Percentiles rank a stretch among this genome's conserved stretches.
phyloP scores from a whole-genome alignment of 2,888 invertebrate species.

The Atherix ibis region DNA sequence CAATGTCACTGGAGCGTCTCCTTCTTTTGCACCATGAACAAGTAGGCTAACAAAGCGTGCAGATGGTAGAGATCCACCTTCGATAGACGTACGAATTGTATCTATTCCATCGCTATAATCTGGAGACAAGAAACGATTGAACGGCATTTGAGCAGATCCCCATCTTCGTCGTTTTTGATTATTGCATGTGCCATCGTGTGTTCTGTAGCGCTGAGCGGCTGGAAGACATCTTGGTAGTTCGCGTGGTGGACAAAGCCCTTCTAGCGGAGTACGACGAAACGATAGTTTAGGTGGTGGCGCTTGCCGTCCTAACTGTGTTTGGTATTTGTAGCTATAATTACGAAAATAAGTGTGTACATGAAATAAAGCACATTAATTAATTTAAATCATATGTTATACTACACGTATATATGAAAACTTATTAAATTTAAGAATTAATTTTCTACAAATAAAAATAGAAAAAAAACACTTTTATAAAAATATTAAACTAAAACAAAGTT shows the following conservation, averaged over 20 bases:
- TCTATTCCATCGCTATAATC: conserved; percentile 62
- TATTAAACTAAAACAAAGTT: too few relatives aligned
- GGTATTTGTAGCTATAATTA: conserved; percentile 23
- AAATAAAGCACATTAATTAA: too few relatives aligned
- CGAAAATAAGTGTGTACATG: too few relatives aligned
- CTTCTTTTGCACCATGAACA: conserved; percentile 47
- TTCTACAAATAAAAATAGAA: too few relatives aligned
- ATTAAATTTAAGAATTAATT: too few relatives aligned
- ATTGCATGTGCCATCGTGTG: conserved; percentile 81
- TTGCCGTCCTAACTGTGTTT: conserved; percentile 25
- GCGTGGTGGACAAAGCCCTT: conserved; percentile 44
- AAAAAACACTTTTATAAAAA: too few relatives aligned
- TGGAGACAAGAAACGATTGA: conserved; percentile 65
- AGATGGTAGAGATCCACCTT: conserved; percentile 51
- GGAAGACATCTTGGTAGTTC: conserved; percentile 52
- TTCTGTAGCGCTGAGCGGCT: conserved; percentile 58
- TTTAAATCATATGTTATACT: too few relatives aligned
- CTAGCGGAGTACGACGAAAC: conserved; percentile 27
- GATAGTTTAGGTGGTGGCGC: conserved; percentile 28
- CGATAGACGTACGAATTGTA: conserved; percentile 36
- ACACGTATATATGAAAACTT: too few relatives aligned
- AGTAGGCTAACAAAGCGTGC: conserved; percentile 56
- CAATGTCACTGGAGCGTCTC: conserved; percentile 52
- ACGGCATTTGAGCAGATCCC: conserved; percentile 70
- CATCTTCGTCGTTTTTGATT: conserved; percentile 59